Conservation (phyloP, 2,113 vertebrate genomes). For the Brienomyrus brachyistius region DNA sequence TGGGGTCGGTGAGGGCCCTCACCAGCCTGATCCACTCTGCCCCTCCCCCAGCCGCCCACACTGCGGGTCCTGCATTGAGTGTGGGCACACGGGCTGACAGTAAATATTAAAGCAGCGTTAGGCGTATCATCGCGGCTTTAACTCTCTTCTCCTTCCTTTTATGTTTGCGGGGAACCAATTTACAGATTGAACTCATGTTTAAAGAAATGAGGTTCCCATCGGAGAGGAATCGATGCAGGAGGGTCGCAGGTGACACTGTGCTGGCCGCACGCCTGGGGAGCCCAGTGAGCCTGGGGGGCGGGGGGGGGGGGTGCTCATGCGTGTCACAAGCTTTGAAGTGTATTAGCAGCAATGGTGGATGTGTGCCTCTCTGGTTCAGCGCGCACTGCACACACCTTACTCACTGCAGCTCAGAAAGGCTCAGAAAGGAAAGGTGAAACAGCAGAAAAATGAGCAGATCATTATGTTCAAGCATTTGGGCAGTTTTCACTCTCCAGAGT, state of each 20-base stretch:
- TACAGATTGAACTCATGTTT: conserved; percentile 17
- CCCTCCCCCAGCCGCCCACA: not conserved
- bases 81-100: not conserved
- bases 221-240: not conserved
- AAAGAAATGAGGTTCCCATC: conserved; percentile 19
- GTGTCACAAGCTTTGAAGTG: not conserved
- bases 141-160: conserved; percentile 8
- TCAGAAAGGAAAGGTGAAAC: not conserved
- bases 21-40: not conserved
- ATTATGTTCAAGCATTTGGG: not conserved
- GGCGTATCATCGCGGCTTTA: not conserved
- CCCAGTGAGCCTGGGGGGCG: not conserved
- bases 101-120: conserved; percentile 14
- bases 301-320: not conserved
- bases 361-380: not conserved
- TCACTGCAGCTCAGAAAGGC: not conserved
- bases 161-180: conserved; percentile 13
- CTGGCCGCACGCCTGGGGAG: not conserved
- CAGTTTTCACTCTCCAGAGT: not conserved
- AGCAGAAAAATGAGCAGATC: not conserved
- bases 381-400: not conserved
- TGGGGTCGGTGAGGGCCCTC: not conserved
- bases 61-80: not conserved
- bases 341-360: not conserved
- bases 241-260: not conserved